Evolutionary conservation across 2,797 vertebrate genomes (phyloP), one percentile per base, ranked within the genome.

Genomic region (Paguma larvata): DNA sequence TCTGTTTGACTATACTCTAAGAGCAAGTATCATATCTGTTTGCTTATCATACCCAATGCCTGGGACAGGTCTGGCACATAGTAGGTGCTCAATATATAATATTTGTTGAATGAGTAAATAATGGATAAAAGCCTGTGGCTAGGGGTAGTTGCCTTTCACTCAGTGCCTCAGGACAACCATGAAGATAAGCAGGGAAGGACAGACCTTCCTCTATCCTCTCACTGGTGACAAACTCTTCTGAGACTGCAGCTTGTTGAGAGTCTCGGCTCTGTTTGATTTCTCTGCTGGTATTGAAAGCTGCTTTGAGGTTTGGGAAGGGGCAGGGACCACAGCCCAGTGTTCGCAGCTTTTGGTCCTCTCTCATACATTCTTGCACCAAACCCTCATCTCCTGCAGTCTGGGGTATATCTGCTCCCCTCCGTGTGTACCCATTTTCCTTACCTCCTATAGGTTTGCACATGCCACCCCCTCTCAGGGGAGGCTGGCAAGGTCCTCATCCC

Each of bases 41-140:
- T 93, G 63, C 59, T 97, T 63, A 77, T 91, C n/a, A 90, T 82
- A 72, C n/a, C 48, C 56, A 80, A 56, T 56, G 32, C 51, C n/a
- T n/a, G 2, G 32, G 48, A 67, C 8, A 72, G 25, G 51, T 65
- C 56, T 89, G 70, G 14, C 63, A 75, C 32, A 32, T 2, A 95
- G 34, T 41, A 95, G 68, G 70, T 97, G 63, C 15, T 92, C 19
- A 73, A 53, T 86, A 92, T 93, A 88, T 44, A 89, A 59, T 75
- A 62, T 56, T 46, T 91, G 19, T 48, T 90, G 67, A 94, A 79
- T 34, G 34, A 96, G 79, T 73, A 38, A 86, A 63, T 53, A 72
- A 95, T 2, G 10, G 30, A 23, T 41, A 59, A 51, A 96, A 77
- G 65, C 70, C 79, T 48, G 75, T 65, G 68, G 48, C 41, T 79